Percentiles rank a stretch among this genome's conserved stretches.
Conservation (phyloP, 92 coral and sea anemone species). For the Micromussa lordhowensis region DNA sequence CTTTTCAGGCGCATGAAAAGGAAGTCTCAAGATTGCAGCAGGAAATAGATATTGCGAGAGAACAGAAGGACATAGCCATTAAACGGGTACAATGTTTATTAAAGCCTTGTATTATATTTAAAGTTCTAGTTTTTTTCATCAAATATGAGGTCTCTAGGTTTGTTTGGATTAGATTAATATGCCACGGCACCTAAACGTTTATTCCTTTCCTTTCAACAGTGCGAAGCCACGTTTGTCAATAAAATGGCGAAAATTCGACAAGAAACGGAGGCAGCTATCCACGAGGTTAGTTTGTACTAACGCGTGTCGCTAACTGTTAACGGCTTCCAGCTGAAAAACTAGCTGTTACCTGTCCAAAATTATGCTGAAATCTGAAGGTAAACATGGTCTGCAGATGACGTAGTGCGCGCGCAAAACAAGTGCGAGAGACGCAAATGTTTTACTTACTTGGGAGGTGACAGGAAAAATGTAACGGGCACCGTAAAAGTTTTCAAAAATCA, state of each 20-base stretch:
- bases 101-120: too few species aligned
- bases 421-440: too few species aligned
- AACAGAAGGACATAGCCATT: conserved; percentile 84
- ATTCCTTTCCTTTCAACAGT: conserved; percentile 55
- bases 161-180: not conserved
- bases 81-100: conserved; percentile 68
- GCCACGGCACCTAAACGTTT: not conserved
- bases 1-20: conserved; percentile 73
- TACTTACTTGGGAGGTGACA: too few species aligned
- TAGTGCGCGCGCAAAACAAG: too few species aligned
- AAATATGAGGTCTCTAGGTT: not conserved
- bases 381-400: too few species aligned
- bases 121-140: too few species aligned
- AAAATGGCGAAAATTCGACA: conserved; percentile 91
- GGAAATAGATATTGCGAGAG: conserved; percentile 77
- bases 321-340: too few species aligned
- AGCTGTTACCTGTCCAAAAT: too few species aligned
- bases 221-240: conserved; percentile 93
- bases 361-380: too few species aligned
- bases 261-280: conserved; percentile 86
- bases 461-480: too few species aligned
- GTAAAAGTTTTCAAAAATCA: too few species aligned
- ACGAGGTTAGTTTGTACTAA: conserved; percentile 65
- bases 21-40: conserved; percentile 80
- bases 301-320: too few species aligned